Evolutionary conservation across 2,113 vertebrate genomes (phyloP).

Genomic region (Cromileptes altivelis): DNA sequence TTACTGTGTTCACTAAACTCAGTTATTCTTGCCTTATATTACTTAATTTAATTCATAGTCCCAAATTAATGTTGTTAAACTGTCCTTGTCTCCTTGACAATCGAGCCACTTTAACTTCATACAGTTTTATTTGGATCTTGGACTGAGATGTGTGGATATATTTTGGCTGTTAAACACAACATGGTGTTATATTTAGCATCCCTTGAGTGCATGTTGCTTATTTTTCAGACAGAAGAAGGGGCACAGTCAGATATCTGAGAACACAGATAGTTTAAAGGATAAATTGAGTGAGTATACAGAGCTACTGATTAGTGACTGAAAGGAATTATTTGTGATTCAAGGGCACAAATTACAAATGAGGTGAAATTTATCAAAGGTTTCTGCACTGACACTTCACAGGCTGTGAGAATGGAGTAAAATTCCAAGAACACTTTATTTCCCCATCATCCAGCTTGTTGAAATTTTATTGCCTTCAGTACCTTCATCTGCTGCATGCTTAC

Average conservation of each 20-base stretch:
- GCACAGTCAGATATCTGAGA: slow-evolving; percentile 1
- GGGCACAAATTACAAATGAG: background rate
- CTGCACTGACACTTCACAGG: background rate
- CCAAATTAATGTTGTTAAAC: slow-evolving; percentile 7
- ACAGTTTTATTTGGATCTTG: background rate
- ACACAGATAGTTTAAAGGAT: background rate
- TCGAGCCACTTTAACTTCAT: background rate
- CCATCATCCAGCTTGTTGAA: background rate
- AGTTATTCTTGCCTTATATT: slow-evolving; percentile 6
- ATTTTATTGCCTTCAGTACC: slow-evolving; percentile 6
- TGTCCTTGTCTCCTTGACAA: background rate
- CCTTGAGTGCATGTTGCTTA: background rate
- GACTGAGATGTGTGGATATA: background rate
- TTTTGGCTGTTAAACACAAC: background rate
- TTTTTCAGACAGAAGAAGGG: background rate
- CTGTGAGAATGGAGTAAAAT: background rate
- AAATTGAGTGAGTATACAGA: background rate
- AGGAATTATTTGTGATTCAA: background rate
- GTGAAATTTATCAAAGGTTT: background rate
- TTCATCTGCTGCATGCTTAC: slow-evolving; percentile 16
- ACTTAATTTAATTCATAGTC: background rate
- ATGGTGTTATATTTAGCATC: background rate
- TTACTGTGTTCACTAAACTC: slow-evolving; percentile 10
- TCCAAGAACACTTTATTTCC: background rate
- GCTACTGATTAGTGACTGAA: slow-evolving; percentile 4